A percentile compares a stretch with the other conserved stretches of the same genome.
Evolutionary conservation across 2,113 vertebrate species (phyloP).

Genomic region (Emberiza fucata): DNA sequence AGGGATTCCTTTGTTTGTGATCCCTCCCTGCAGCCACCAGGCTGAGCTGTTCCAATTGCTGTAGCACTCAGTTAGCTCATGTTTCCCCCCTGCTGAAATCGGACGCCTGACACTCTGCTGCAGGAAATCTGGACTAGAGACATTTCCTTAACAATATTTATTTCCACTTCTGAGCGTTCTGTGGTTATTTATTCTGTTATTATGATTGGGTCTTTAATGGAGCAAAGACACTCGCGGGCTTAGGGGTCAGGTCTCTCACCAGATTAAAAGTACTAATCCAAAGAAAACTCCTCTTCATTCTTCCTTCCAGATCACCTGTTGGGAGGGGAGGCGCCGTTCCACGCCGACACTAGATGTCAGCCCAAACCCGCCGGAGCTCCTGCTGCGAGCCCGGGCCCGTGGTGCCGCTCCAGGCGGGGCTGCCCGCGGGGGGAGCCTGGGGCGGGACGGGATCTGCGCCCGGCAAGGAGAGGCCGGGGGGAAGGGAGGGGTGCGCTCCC

Average conservation of each 20-base stretch:
- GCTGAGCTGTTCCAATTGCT: not conserved
- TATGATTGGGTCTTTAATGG: not conserved
- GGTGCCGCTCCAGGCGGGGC: not conserved
- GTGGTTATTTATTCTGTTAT: not conserved
- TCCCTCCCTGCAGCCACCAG: not conserved
- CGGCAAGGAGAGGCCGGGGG: not conserved
- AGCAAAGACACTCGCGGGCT: not conserved
- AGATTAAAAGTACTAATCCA: not conserved
- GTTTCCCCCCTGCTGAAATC: not conserved
- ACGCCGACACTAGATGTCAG: constrained; percentile 67
- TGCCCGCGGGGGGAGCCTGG: not conserved
- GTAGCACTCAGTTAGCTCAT: not conserved
- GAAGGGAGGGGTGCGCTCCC: not conserved
- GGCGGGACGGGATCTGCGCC: too few relatives aligned
- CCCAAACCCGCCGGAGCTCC: not conserved
- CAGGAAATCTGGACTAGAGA: not conserved
- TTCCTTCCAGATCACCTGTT: accelerated
- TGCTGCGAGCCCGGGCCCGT: not conserved
- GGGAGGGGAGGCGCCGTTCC: not conserved
- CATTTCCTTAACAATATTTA: not conserved
- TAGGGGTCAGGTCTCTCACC: not conserved
- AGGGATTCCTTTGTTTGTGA: not conserved
- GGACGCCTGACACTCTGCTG: not conserved
- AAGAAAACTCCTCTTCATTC: not conserved
- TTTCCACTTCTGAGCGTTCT: not conserved